A percentile compares a stretch with the other conserved stretches of the same genome.
These are phyloP conservation scores for Lophius piscatorius DNA, from an alignment of 2,113 vertebrate species.

Conservation along the genomic window DNA sequence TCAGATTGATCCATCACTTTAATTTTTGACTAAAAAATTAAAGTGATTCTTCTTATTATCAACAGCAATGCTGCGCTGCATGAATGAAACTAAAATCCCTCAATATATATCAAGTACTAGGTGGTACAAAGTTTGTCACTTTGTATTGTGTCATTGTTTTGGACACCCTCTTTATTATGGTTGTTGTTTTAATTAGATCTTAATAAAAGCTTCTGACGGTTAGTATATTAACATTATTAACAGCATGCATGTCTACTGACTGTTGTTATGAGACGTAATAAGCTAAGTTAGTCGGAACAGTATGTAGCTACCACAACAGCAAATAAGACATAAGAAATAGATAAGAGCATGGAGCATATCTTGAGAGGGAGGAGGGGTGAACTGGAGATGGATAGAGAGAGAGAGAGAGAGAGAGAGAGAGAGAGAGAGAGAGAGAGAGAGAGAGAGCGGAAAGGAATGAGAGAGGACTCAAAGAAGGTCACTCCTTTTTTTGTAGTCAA, in stretches of 20 bases:
- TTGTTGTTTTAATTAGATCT: constrained; percentile 49
- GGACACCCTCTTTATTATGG: constrained; percentile 20
- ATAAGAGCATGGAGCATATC: constrained; percentile 26
- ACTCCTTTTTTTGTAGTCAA: constrained; percentile 91
- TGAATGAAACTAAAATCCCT: not conserved
- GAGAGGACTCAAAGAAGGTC: constrained; percentile 90
- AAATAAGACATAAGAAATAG: constrained; percentile 25
- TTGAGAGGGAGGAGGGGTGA: too few species aligned
- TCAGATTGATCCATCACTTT: constrained; percentile 8
- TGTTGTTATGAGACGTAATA: constrained; percentile 40
- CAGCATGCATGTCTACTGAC: constrained; percentile 32
- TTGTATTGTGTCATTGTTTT: constrained; percentile 15
- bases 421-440: constrained; percentile 24
- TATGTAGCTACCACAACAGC: constrained; percentile 23
- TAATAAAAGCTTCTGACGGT: constrained; percentile 46
- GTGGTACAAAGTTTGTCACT: constrained; percentile 11
- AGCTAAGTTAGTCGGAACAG: constrained; percentile 19
- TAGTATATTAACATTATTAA: constrained; percentile 52
- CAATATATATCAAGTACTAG: not conserved
- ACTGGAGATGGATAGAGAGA: too few species aligned
- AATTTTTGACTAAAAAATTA: not conserved
- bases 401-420: not conserved
- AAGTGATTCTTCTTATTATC: constrained; percentile 3
- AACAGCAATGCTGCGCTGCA: not conserved
- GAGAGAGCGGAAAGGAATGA: constrained; percentile 34